A percentile compares a stretch with the other conserved stretches of the same genome.
phyloP scores from a whole-genome alignment of 2,888 invertebrate species.

The Stenoptilia bipunctidactyla region DNA sequence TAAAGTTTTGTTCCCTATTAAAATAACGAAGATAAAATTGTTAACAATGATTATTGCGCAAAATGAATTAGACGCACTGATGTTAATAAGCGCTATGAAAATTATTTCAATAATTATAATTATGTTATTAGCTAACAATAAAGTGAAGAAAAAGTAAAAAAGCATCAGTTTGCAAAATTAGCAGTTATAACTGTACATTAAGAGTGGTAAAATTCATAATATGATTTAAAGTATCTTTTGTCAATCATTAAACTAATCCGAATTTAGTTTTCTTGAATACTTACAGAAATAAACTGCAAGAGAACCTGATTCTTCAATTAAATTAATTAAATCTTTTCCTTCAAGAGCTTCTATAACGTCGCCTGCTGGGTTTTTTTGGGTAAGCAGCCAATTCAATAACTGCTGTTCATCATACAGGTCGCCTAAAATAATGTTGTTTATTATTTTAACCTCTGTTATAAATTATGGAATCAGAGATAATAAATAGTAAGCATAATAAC shows the following conservation, averaged over 20 bases:
- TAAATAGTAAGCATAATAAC: conserved; percentile 4
- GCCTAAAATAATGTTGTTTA: conserved; percentile 55
- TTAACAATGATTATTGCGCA: background rate
- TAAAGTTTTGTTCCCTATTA: conserved; percentile 90
- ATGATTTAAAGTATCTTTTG: conserved; percentile 24
- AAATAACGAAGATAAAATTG: conserved; percentile 24
- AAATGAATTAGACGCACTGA: too few species aligned
- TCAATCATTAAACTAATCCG: conserved; percentile 15
- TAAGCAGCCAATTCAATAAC: conserved; percentile 90
- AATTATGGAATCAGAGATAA: background rate
- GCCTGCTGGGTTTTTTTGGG: conserved; percentile 92
- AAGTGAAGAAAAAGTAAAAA: too few species aligned
- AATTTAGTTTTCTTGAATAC: conserved; percentile 36
- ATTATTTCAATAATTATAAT: too few species aligned
- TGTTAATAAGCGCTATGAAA: too few species aligned
- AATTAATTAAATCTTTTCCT: conserved; percentile 80
- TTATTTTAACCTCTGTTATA: conserved; percentile 1
- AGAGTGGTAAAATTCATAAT: background rate
- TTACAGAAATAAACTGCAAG: conserved; percentile 95
- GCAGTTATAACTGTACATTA: too few species aligned
- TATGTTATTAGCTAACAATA: too few species aligned
- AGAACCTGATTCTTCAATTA: conserved; percentile 85
- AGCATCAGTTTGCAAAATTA: too few species aligned
- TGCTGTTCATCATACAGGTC: conserved; percentile 90
- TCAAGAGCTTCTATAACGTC: conserved; percentile 91